Conservation (phyloP, 2,888 invertebrate genomes). For the Ophonus ardosiacus region DNA sequence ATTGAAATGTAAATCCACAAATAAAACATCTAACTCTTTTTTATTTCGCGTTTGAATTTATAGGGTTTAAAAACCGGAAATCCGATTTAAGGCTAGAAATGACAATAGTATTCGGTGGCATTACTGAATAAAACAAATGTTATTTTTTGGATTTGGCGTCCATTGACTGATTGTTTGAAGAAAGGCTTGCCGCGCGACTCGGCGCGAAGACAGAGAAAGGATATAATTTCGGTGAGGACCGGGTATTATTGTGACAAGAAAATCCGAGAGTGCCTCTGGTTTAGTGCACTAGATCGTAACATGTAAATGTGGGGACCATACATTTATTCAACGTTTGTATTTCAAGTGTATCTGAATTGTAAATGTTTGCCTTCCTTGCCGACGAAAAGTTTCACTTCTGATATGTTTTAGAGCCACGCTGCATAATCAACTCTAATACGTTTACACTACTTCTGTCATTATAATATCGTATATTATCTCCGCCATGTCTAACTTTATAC, state of each 20-base stretch:
- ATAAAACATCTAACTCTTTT: background rate
- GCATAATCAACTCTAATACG: conserved; percentile 39
- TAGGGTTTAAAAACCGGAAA: background rate
- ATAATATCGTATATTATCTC: conserved; percentile 39
- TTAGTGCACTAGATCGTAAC: conserved; percentile 46
- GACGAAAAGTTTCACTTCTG: conserved; percentile 53
- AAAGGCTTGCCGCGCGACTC: background rate
- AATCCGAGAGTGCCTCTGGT: conserved; percentile 45
- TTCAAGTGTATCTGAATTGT: conserved; percentile 57
- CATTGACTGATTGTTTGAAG: conserved; percentile 49
- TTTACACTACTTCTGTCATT: conserved; percentile 46
- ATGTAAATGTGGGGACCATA: conserved; percentile 49
- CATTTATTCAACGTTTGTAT: conserved; percentile 55
- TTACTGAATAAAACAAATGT: conserved; percentile 29
- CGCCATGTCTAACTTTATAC: background rate
- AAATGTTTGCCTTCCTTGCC: conserved; percentile 42
- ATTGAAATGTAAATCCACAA: background rate
- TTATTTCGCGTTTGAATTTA: background rate
- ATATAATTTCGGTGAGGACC: conserved; percentile 37
- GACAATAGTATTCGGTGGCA: background rate
- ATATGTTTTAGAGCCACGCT: conserved; percentile 49
- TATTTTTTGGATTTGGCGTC: conserved; percentile 41
- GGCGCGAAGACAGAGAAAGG: conserved; percentile 21
- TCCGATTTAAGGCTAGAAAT: background rate
- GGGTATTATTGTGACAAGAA: conserved; percentile 50